These are phyloP conservation scores for Eulithis prunata DNA, from an alignment of 2,888 invertebrate genomes.

Conservation along the genomic window DNA sequence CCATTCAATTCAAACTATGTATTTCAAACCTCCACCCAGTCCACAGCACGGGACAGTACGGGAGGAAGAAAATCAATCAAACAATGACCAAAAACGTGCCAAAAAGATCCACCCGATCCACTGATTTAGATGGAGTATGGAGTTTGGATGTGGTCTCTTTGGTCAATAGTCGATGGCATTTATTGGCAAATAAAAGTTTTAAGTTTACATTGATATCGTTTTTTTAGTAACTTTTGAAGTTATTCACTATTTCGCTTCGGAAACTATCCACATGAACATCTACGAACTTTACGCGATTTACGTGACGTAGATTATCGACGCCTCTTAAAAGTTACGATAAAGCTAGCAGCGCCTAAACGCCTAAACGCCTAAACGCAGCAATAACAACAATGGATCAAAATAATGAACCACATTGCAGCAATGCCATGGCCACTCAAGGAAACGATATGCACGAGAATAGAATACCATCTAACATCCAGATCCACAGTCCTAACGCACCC, in stretches of 20 bases:
- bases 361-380: neutral
- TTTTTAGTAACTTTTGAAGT: too few relatives aligned
- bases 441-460: slow-evolving; percentile 23
- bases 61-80: neutral
- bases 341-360: neutral
- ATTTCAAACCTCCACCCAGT: too few relatives aligned
- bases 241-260: too few relatives aligned
- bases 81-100: too few relatives aligned
- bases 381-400: slow-evolving; percentile 44
- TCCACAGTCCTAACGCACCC: slow-evolving; percentile 22
- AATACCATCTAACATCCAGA: slow-evolving; percentile 1
- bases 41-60: neutral
- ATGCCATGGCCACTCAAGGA: slow-evolving; percentile 28
- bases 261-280: too few relatives aligned
- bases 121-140: too few relatives aligned
- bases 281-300: neutral
- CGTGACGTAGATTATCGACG: neutral
- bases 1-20: too few relatives aligned
- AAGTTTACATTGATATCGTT: too few relatives aligned
- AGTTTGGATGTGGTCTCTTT: neutral
- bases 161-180: neutral
- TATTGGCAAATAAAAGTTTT: neutral
- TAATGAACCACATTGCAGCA: slow-evolving; percentile 45
- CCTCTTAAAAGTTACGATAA: neutral
- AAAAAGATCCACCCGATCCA: too few relatives aligned